Evolutionary conservation across 2,113 vertebrate species (phyloP), one percentile per base, ranked within the genome.

Genomic region (Albula goreensis): DNA sequence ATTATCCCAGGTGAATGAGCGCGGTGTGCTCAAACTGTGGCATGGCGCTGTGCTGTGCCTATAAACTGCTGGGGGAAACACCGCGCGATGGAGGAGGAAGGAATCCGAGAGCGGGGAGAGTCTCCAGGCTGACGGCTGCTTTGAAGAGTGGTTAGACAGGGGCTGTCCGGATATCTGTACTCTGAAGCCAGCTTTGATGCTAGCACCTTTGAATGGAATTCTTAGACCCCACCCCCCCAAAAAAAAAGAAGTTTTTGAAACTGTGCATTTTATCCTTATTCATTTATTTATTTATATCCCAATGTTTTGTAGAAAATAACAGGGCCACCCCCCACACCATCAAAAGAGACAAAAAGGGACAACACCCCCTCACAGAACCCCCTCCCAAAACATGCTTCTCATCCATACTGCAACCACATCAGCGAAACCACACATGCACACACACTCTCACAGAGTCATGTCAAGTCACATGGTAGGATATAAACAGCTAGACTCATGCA

Each of bases 91-190:
- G 53, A 17, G 53, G 84, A 66, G 77, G 52, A 66, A 48, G 82
- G 31, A 56, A 19, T 31, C 48, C 10, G 9, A 53, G 48, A 53
- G 31, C 48, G 50, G 7, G 19, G 70, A 79, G 85, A 19, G 15
- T 50, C 60, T 50, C 49, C 57, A 70, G 81, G 41, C 49, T 51
- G 81, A 79, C 60, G 52, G 79, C 56, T 50, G 7, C 50, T 77
- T 57, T 78, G 82, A 82, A 83, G 82, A 84, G 50, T n/a, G 60
- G 77, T 78, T 80, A 89, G 85, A 82, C 85, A 50, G 81, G 60
- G 53, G 63, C 48, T 84, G 86, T 86, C 87, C 86, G 84, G 74
- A 57, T 88, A 74, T 48, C 49, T 78, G 77, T 12, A 50, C 84
- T 25, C 86, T 87, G 70, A 87, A 87, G 49, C 25, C 22, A 25